phyloP scores from a whole-genome alignment of 1,140 invertebrate species.

The Nephila pilipes region DNA sequence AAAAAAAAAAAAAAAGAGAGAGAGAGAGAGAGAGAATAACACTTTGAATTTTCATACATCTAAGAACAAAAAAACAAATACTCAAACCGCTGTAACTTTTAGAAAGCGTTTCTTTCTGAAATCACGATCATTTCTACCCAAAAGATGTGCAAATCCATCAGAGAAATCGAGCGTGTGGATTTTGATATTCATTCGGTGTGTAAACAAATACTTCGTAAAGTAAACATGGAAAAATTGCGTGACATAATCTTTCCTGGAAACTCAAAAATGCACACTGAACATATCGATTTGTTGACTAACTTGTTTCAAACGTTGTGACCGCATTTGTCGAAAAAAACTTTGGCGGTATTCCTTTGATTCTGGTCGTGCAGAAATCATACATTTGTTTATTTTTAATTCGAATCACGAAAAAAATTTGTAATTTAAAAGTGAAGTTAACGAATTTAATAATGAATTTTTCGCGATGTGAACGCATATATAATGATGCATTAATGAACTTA shows the following conservation, averaged over 20 bases:
- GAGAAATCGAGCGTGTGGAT: neutral
- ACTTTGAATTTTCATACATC: no score
- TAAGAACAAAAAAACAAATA: no score
- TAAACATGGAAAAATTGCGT: slow-evolving; percentile 29
- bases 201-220: neutral
- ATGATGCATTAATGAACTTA: no score
- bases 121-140: neutral
- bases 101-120: neutral
- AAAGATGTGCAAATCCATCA: neutral
- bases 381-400: no score
- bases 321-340: neutral
- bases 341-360: no score
- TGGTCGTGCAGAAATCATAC: no score
- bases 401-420: no score
- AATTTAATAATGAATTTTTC: no score
- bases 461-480: no score
- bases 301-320: neutral
- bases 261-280: neutral
- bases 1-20: no score
- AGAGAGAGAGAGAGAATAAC: no score
- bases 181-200: slow-evolving; percentile 7
- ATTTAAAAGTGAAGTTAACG: no score
- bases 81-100: neutral
- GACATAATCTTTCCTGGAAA: neutral
- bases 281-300: slow-evolving; percentile 7